Evolutionary conservation across 2,113 vertebrate species (phyloP), one percentile per base, ranked within the genome.

Genomic region (Nematolebias whitei): DNA sequence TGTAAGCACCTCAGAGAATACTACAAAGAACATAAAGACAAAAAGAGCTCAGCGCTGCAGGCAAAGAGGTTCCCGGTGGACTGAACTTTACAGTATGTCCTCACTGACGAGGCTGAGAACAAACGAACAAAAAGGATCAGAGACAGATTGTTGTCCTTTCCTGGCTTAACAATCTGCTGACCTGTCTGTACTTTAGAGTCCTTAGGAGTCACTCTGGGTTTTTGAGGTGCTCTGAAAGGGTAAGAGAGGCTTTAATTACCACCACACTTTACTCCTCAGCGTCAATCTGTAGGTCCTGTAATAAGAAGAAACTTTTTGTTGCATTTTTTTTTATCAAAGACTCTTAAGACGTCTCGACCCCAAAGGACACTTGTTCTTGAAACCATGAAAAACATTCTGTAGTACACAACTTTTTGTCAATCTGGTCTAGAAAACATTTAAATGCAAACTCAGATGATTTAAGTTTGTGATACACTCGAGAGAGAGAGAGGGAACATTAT

Each of bases 71-170:
- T 64, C 63, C 26, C 50, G 38, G 23, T 12, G n/a, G 69, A 57
- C 55, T 23, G n/a, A n/a, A n/a, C 61, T 32, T 16, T 2, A 41
- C 54, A 69, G 47, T 44, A 56, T 60, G 49, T 55, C 35, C 22
- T 29, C 44, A 20, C 16, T 40, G 63, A 49, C 47, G 26, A 23
- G 39, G 43, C 49, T 1, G 26, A 63, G 41, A 44, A 68, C 32
- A 14, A 68, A 44, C 24, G 16, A 66, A 35, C 9, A 12, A 5
- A 40, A 1, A 20, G 71, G 12, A 53, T 66, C 56, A 57, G 45
- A 74, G 55, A 35, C 39, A 20, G 58, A 32, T 50, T 41, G 29
- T 35, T 22, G 66, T 74, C 65, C 55, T 65, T 64, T 50, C 18
- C 22, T 45, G 13, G 26, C 22, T 14, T 11, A 29, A 51, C 40